phyloP scores from a whole-genome alignment of 1,140 invertebrate genomes.

The Drosophila fuyamai region DNA sequence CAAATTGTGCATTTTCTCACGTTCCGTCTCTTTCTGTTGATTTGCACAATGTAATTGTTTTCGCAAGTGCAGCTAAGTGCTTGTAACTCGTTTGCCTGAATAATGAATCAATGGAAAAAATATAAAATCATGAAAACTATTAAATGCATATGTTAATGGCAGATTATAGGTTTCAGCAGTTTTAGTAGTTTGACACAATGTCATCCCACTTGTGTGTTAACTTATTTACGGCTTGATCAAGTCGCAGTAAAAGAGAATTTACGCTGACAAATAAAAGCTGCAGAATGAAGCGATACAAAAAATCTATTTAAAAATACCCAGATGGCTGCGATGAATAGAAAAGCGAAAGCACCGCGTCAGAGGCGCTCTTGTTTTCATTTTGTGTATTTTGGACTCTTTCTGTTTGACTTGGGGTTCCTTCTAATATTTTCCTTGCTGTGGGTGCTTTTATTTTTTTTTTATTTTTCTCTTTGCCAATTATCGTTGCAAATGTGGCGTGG shows the following conservation, averaged over 20 bases:
- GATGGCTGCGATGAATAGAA: slow-evolving; percentile 14
- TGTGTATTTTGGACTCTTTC: not conserved
- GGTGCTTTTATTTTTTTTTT: slow-evolving; percentile 33
- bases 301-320: slow-evolving; percentile 50
- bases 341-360: slow-evolving; percentile 51
- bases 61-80: slow-evolving; percentile 27
- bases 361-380: slow-evolving; percentile 24
- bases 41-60: slow-evolving; percentile 14
- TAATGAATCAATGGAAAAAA: slow-evolving; percentile 10
- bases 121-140: slow-evolving; percentile 1
- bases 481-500: slow-evolving; percentile 46
- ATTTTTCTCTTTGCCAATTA: slow-evolving; percentile 31
- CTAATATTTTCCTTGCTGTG: slow-evolving; percentile 24
- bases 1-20: slow-evolving; percentile 47
- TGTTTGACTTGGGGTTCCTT: slow-evolving; percentile 31
- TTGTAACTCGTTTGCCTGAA: slow-evolving; percentile 34
- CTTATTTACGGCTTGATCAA: slow-evolving; percentile 28
- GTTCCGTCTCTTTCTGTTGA: not conserved
- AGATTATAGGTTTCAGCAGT: slow-evolving; percentile 27
- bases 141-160: slow-evolving; percentile 39
- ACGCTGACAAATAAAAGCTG: slow-evolving; percentile 21
- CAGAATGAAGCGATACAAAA: slow-evolving; percentile 24
- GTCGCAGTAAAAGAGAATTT: slow-evolving; percentile 28
- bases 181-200: slow-evolving; percentile 3
- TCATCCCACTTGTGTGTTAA: not conserved